Conservation (phyloP, 1,140 invertebrate genomes). For the Nephila pilipes region DNA sequence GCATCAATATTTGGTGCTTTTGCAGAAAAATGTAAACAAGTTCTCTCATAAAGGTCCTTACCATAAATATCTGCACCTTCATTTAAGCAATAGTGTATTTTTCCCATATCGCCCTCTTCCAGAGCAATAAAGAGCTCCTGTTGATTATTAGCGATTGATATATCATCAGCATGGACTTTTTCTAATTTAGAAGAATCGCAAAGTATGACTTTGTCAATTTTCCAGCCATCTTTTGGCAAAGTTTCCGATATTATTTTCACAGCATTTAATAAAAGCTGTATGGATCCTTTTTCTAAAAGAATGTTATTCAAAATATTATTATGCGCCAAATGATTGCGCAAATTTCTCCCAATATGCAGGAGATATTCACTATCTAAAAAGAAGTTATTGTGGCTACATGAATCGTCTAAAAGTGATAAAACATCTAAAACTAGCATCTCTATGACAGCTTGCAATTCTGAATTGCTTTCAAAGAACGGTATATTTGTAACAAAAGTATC, state of each 20-base stretch:
- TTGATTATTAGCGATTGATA: too few relatives aligned
- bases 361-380: not conserved
- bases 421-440: not conserved
- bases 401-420: not conserved
- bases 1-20: not conserved
- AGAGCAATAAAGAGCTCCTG: too few relatives aligned
- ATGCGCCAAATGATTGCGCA: constrained; percentile 13
- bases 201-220: too few relatives aligned
- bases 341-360: not conserved
- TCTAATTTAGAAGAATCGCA: too few relatives aligned
- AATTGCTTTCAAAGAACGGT: not conserved
- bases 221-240: too few relatives aligned
- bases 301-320: not conserved
- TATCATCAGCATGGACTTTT: too few relatives aligned
- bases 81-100: not conserved
- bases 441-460: not conserved
- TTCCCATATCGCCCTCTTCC: too few relatives aligned
- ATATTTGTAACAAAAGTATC: not conserved
- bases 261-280: not conserved
- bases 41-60: not conserved
- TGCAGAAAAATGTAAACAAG: not conserved
- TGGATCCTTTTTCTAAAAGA: not conserved
- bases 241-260: not conserved
- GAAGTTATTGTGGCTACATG: not conserved
- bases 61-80: not conserved